Base-by-base conservation (phyloP, 2,113 vertebrate genomes). In the Typhlomys cinereus region DNA sequence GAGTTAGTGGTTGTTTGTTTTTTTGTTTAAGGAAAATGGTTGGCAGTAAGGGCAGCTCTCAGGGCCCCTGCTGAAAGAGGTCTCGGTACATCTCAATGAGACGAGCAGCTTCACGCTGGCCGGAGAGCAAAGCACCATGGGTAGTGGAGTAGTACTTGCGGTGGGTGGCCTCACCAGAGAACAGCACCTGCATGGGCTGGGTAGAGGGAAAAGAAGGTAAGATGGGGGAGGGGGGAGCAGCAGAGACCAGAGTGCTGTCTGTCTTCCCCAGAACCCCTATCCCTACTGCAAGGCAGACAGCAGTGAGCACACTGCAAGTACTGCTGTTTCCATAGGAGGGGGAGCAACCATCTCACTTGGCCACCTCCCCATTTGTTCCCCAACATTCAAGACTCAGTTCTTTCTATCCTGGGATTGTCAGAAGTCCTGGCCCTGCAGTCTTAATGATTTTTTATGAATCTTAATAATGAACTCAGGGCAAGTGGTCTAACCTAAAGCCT, bases 121-220 rank as follows among this genome's bases (percentile, higher is more conserved):
- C 99, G 27, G 99, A 99, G 93, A 99, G 98, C 98, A 99, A 98
- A 99, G 99, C 99, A 98, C 99, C 99, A 85, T 99, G 99, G 97
- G 99, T 99, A 39, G 99, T 99, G 98, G 99, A 99, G 98, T 99
- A 99, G 98, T 99, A 99, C 97, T 99, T 99, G 97, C 99, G 98
- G 98, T 99, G 99, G 52, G 99, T 99, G 96, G 99, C 99, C 98
- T 99, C 99, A 36, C 99, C 99, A 0, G 99, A 99, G 93, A 99
- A 99, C 98, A 99, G 98, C 98, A 99, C 98, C 98, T 99, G 99
- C 98, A 99, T 98, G 64, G 98, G 99, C 99, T 99, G 98, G 84
- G 96, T 48, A 25, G 5, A 25, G 52, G 7, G 57, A 67, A 13
- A 34, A 12, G 66, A 41, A 73, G 27, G 61, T 88, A 48, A 90